Base-by-base conservation (phyloP, 2,888 invertebrate genomes). In the Spicauda simplicius region DNA sequence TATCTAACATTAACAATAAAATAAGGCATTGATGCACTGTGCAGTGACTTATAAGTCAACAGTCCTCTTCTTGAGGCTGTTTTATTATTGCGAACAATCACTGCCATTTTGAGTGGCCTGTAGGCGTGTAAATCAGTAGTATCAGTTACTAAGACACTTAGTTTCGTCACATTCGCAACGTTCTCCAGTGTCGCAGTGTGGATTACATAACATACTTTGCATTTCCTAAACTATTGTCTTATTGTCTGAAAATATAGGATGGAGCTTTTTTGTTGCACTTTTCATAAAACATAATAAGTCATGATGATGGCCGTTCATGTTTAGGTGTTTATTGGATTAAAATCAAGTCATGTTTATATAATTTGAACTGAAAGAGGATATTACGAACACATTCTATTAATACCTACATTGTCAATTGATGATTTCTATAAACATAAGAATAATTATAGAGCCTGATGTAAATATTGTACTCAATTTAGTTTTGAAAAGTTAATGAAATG, bases 51-150 rank as follows among this genome's bases (percentile, higher is more conserved):
- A 18, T 10, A 18, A 50, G 10, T 10, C 10, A 4, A 7, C 16
- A 18, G 18, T 50, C 18, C 18, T 45, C n/a, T 18, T 50, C 10
- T 10, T 18, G 50, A 50, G 18, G 1, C 18, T 10, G 16, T 50
- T 56, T 56, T 33, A 55, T n/a, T 55, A 33, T 33, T 16, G 55
- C 12, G 33, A 33, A 33, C 33, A 56, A 56, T 56, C 55, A 56
- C 33, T 11, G 30, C 18, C 54, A 33, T 16, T 30, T 55, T n/a
- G 57, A 41, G 19, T 14, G 57, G 19, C 14, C 18, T 18, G 50
- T 57, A 57, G 41, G 57, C 19, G 41, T 19, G 56, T 37, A 56
- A 41, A 33, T 41, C 18, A 41, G 41, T 50, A 50, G 18, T 16
- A 50, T 50, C 19, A 19, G 57, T 41, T 37, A 37, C 18, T 57